Base-by-base conservation (phyloP, 1,140 invertebrate genomes). In the Drosophila equinoxialis region DNA sequence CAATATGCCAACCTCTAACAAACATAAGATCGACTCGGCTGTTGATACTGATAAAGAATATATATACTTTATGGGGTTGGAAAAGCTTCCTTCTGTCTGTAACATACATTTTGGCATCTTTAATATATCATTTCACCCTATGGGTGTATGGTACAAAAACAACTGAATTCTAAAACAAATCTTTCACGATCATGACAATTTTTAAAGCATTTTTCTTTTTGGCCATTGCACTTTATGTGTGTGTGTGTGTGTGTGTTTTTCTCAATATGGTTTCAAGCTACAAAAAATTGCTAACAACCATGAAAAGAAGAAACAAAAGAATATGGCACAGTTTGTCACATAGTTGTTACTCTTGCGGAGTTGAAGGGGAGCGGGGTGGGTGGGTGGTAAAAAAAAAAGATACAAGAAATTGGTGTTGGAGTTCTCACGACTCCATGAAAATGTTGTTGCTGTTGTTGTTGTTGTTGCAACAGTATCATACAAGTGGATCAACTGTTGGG, bases 391-490 rank as follows among this genome's bases (percentile, higher is more conserved):
- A 51, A 39, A 37, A 39, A 37, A 8, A 11, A 10, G 35, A 11
- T 11, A 11, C 8, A 30, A 6, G 30, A 30, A 30, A 30, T 30
- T 13, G 10, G 45, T 51, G 45, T 51, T 51, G 45, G 17, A 51
- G 17, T 51, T 23, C 17, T 51, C 8, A 51, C 45, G 10, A 51
- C 45, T 51, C 17, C 45, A 11, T 51, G 17, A 51, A 23, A 23
- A 51, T 51, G 17, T 48, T 42, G 35, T 37, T 48, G n/a, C 4
- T 30, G 13, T 10, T 48, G n/a, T 14, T 30, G 26, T 17, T 5
- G 30, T 20, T 58, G 14, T 58, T 58, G 57, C 57, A 58, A 14
- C 35, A 17, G 57, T 33, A 58, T 37, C 57, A 58, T 8, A 33
- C 30, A 33, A 58, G 57, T 58, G 14, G 35, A 58, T 58, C 30